These are phyloP conservation scores for Drosophila mimetica DNA, from an alignment of 2,888 invertebrate species.

Conservation along the genomic window DNA sequence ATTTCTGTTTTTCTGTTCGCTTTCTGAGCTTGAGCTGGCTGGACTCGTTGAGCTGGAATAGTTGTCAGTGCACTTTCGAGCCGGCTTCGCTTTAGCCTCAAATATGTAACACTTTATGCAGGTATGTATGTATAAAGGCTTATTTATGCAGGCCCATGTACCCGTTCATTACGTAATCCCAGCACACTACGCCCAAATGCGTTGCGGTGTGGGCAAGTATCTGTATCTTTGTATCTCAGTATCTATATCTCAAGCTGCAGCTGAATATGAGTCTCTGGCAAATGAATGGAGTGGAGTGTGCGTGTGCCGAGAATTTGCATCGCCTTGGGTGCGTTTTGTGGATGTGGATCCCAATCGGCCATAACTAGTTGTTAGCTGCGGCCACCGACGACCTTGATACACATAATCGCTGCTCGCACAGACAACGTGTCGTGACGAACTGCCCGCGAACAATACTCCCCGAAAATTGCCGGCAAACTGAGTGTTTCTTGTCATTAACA, in stretches of 20 bases:
- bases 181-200: conserved; percentile 68
- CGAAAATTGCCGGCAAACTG: conserved; percentile 47
- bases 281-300: conserved; percentile 38
- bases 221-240: conserved; percentile 20
- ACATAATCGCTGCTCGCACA: conserved; percentile 42
- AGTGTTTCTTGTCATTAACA: conserved; percentile 45
- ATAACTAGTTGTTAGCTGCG: conserved; percentile 50
- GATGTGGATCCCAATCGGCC: conserved; percentile 31
- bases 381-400: conserved; percentile 61
- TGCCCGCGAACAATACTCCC: conserved; percentile 46
- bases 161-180: conserved; percentile 63
- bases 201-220: conserved; percentile 51
- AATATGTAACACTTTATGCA: conserved; percentile 72
- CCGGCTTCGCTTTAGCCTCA: conserved; percentile 44
- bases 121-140: conserved; percentile 60
- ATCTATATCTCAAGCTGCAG: conserved; percentile 2
- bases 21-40: conserved; percentile 1
- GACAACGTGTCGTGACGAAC: conserved; percentile 61
- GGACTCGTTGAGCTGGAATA: conserved; percentile 56
- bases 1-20: conserved; percentile 3
- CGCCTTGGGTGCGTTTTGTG: conserved; percentile 51
- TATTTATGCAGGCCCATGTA: conserved; percentile 37
- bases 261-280: conserved; percentile 12
- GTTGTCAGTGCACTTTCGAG: conserved; percentile 76
- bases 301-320: conserved; percentile 64